Evolutionary conservation across 37 sponge, comb jelly and placozoan species (phyloP).

Genomic region (Crambe crambe): DNA sequence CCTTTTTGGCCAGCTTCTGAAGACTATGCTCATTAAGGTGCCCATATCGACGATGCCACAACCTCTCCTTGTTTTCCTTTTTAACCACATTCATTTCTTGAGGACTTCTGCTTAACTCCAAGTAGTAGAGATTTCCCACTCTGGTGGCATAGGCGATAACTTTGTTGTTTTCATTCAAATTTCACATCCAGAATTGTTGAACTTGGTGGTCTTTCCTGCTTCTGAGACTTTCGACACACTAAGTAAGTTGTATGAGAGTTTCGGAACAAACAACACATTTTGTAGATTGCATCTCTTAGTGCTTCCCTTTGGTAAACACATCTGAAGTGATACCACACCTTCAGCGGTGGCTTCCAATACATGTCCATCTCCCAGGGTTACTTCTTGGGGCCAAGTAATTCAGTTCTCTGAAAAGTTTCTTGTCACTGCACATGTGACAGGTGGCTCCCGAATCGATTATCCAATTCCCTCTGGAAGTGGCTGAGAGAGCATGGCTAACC

Average conservation of each 20-base stretch:
- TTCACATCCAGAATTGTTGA: slow-evolving; percentile 31
- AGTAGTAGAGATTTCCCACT: slow-evolving; percentile 54
- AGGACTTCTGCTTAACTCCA: slow-evolving; percentile 23
- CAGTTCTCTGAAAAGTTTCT: too few species aligned
- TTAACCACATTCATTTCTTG: slow-evolving; percentile 5
- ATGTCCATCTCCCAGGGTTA: slow-evolving; percentile 52
- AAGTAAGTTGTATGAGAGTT: slow-evolving; percentile 31
- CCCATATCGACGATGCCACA: slow-evolving; percentile 64
- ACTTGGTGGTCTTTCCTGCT: slow-evolving; percentile 16
- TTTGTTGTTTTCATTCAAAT: slow-evolving; percentile 15
- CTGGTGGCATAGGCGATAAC: slow-evolving; percentile 42
- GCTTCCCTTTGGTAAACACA: slow-evolving; percentile 31
- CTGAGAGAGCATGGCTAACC: background rate
- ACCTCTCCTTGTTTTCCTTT: slow-evolving; percentile 14
- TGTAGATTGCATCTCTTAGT: slow-evolving; percentile 37
- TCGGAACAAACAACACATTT: slow-evolving; percentile 51
- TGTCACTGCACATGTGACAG: too few species aligned
- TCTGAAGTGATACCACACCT: slow-evolving; percentile 18
- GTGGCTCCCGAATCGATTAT: slow-evolving; percentile 68
- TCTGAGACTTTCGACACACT: slow-evolving; percentile 54
- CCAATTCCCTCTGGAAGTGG: slow-evolving; percentile 28
- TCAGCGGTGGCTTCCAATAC: slow-evolving; percentile 22
- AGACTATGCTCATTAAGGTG: slow-evolving; percentile 46
- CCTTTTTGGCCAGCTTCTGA: slow-evolving; percentile 25
- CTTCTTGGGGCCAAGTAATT: slow-evolving; percentile 39